A percentile compares a stretch with the other conserved stretches of the same genome.
Evolutionary conservation across 2,888 invertebrate genomes (phyloP).

Genomic region (Lamproptera curius): DNA sequence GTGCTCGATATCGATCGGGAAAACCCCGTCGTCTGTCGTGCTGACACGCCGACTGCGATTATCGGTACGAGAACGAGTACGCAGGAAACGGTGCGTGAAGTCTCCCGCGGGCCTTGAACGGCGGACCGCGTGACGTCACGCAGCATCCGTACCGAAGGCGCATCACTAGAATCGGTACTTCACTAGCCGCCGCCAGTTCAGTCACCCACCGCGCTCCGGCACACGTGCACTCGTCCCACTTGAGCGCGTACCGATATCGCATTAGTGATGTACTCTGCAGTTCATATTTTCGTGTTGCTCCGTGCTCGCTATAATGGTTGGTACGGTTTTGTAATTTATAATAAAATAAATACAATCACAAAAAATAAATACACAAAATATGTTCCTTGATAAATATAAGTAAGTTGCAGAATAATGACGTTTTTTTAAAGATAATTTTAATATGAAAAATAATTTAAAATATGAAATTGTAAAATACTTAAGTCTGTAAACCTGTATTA

Average conservation of each 20-base stretch:
- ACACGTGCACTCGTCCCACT: slow-evolving; percentile 4
- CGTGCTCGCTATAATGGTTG: slow-evolving; percentile 11
- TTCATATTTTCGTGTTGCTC: not conserved
- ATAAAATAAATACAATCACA: too few species aligned
- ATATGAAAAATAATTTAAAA: too few species aligned
- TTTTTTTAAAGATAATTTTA: too few species aligned
- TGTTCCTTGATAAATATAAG: too few species aligned
- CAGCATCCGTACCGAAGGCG: slow-evolving; percentile 35
- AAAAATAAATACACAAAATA: too few species aligned
- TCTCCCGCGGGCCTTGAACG: slow-evolving; percentile 29
- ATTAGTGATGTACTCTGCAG: slow-evolving; percentile 10
- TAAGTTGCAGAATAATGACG: too few species aligned
- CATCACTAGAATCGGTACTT: slow-evolving; percentile 22
- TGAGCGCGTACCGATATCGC: not conserved
- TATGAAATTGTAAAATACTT: too few species aligned
- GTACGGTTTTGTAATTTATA: too few species aligned
- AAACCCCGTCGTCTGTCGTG: slow-evolving; percentile 5
- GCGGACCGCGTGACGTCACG: slow-evolving; percentile 28
- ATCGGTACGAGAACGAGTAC: slow-evolving; percentile 10
- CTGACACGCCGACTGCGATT: slow-evolving; percentile 1
- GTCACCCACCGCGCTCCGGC: slow-evolving; percentile 15
- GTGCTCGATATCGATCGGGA: not conserved
- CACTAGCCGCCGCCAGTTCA: slow-evolving; percentile 7
- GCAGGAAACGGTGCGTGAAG: slow-evolving; percentile 27
- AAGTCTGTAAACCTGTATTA: too few species aligned